These are phyloP conservation scores for Lasius platythorax DNA, from an alignment of 2,888 invertebrate genomes.

Conservation along the genomic window DNA sequence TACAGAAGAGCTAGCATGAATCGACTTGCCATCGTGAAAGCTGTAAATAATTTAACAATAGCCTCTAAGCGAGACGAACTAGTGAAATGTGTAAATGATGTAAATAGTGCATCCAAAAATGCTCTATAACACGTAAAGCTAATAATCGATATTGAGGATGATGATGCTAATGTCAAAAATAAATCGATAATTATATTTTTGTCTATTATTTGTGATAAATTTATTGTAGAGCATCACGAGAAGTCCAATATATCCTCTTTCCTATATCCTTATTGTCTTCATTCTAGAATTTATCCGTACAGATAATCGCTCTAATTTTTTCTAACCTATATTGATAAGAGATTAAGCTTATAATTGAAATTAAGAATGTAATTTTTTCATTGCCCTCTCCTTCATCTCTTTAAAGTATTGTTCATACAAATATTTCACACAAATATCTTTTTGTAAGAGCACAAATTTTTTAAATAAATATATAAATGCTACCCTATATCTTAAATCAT, in stretches of 20 bases:
- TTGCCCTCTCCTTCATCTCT: background rate
- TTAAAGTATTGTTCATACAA: background rate
- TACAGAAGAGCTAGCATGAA: slow-evolving; percentile 40
- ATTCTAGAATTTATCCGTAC: background rate
- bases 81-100: slow-evolving; percentile 77
- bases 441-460: background rate
- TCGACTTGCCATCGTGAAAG: slow-evolving; percentile 64
- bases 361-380: background rate
- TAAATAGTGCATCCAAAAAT: slow-evolving; percentile 81
- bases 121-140: slow-evolving; percentile 68
- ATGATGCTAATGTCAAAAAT: slow-evolving; percentile 73
- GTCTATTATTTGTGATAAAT: slow-evolving; percentile 50
- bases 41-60: slow-evolving; percentile 79
- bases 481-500: background rate
- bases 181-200: slow-evolving; percentile 75
- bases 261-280: slow-evolving; percentile 4
- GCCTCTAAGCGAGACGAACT: slow-evolving; percentile 38
- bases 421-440: background rate
- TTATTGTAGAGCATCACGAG: slow-evolving; percentile 20
- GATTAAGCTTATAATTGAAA: background rate
- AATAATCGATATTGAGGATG: slow-evolving; percentile 55
- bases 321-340: background rate
- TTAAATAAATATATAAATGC: background rate
- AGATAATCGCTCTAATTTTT: background rate
- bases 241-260: slow-evolving; percentile 36